Evolutionary conservation across 2,113 vertebrate genomes (phyloP).

Genomic region (Alaudala cheleensis): DNA sequence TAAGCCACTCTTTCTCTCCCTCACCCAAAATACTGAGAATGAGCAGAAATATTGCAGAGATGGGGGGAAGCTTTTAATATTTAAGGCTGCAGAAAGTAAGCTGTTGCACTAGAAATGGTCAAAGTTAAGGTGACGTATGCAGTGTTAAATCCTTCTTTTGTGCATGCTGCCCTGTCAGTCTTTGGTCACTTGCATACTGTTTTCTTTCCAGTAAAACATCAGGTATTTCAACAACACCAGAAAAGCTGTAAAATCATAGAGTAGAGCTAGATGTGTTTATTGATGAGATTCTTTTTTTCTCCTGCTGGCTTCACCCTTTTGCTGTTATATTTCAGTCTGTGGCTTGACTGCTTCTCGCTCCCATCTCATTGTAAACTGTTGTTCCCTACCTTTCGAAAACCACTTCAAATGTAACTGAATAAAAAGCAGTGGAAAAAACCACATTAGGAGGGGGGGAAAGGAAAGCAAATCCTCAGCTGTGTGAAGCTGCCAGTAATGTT

Average conservation of each 20-base stretch:
- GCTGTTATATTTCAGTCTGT: background rate
- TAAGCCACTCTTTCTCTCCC: background rate
- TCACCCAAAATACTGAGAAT: background rate
- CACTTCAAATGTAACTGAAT: constrained; percentile 1
- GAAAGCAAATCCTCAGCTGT: background rate
- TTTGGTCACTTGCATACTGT: background rate
- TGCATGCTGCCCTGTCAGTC: fast-evolving
- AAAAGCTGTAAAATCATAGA: background rate
- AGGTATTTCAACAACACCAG: background rate
- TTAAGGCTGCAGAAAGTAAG: background rate
- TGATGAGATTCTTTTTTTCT: background rate
- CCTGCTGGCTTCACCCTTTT: background rate
- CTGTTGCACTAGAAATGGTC: background rate
- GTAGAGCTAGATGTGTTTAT: background rate
- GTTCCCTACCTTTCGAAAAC: background rate
- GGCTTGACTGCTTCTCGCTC: background rate
- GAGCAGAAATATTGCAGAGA: background rate
- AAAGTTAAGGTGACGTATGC: background rate
- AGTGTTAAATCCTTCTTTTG: background rate
- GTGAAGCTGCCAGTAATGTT: background rate
- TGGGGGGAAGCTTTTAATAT: background rate
- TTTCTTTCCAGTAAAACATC: background rate
- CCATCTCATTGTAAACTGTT: background rate
- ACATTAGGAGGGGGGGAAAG: background rate
- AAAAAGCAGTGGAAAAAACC: background rate